Evolutionary conservation across 1,140 invertebrate genomes (phyloP), one percentile per base, ranked within the genome.

Genomic region (Sycobia sp.): DNA sequence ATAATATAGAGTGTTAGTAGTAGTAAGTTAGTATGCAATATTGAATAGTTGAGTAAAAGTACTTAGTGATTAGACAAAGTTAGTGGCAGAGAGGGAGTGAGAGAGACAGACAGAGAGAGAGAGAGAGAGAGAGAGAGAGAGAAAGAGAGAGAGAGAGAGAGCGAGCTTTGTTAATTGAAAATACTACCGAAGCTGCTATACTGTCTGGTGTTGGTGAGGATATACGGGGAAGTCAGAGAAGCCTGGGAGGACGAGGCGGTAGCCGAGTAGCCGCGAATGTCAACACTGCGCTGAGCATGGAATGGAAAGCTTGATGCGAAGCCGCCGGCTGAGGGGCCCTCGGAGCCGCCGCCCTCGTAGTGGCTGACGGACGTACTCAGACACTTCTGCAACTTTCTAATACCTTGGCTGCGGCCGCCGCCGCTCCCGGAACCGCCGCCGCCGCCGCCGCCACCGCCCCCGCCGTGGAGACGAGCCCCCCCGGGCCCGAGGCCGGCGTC

Each of bases 101-200:
- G 41, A 16, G 20, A 23, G 43, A 9, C 20, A n/a, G n/a, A 23
- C 10, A 22, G 18, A 20, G 7, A n/a, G 13, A 10, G 5, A 47
- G 43, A 44, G 43, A 23, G 0, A 11, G 29, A 47, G 43, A 5
- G 5, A 47, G 43, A 47, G 8, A 55, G 54, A 32, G 22, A 20
- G 23, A 43, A 25, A 41, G 14, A 56, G 39, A 56, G 39, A 54
- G 16, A 25, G 3, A 39, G 18, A 5, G n/a, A 13, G 2, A 16
- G 7, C 1, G n/a, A 16, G 4, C 4, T 53, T 39, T 58, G 38
- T 64, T 49, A 56, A 56, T 57, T 27, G 36, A 46, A 77, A 79
- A 89, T 92, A 91, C 90, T 93, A 92, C 91, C 91, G 90, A 92
- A 92, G 90, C 90, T 92, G 89, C 89, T 91, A 91, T 92, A 93